These are phyloP conservation scores for Clamator glandarius DNA, from an alignment of 2,797 vertebrate species.

Conservation along the genomic window DNA sequence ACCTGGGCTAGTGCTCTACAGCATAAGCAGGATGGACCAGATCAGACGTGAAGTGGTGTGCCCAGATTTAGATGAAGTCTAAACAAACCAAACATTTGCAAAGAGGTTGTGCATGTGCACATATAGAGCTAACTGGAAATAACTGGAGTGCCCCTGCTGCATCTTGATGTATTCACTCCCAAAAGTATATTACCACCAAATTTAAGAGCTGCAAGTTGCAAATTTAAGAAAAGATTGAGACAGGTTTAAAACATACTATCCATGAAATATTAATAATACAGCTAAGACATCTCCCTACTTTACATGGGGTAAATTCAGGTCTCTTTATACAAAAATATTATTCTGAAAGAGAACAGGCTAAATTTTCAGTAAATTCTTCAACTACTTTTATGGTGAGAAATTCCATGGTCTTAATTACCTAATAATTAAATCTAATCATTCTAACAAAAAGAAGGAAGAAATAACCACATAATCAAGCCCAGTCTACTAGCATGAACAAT, in stretches of 20 bases:
- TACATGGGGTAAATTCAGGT: neutral
- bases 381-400: neutral
- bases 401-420: neutral
- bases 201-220: neutral
- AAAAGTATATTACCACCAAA: neutral
- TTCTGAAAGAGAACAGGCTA: neutral
- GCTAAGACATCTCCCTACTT: neutral
- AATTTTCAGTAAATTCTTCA: neutral
- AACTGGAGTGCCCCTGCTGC: neutral
- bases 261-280: neutral
- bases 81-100: neutral
- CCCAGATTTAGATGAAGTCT: neutral
- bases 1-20: neutral
- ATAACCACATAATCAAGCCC: neutral
- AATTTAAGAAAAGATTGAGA: neutral
- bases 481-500: neutral
- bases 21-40: neutral
- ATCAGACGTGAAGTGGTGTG: neutral
- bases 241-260: neutral
- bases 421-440: neutral
- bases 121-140: neutral
- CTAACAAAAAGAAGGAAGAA: neutral
- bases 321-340: neutral
- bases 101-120: neutral
- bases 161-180: neutral